Evolutionary conservation across 2,888 invertebrate genomes (phyloP), one percentile per base, ranked within the genome.

Genomic region (Nomada fucata): DNA sequence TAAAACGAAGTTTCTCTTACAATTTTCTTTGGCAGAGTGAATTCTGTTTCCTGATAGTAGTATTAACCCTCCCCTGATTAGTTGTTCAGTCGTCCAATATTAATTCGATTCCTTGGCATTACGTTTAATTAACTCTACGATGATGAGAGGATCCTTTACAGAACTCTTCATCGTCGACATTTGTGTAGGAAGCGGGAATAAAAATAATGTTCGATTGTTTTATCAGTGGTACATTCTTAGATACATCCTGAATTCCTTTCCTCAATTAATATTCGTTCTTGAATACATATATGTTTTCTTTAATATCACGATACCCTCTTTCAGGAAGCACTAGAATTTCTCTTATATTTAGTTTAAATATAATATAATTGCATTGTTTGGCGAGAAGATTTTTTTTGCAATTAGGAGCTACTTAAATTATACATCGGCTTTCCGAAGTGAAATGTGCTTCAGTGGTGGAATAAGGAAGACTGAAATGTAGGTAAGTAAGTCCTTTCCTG

Each of bases 201-300:
- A 77, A 79, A 50, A 20, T 47, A 55, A n/a, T 23, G 50, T 57
- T 47, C 57, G 18, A 52, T 79, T 79, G 15, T 42, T 79, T 70
- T 61, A 57, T 67, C 44, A 36, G 20, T 68, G 42, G 50, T 50
- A 67, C n/a, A 18, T 78, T 65, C 23, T 71, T 79, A 29, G 26
- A 72, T 67, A 57, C 55, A 68, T 61, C 61, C 67, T 79, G 72
- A 72, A 79, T 55, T 72, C 60, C 72, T 65, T 72, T 72, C 79
- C 79, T 79, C 60, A 55, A 65, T 36, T 65, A 76, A 76, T 79
- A 42, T 65, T 26, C 59, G 47, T 67, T 70, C 15, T 57, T 79
- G 23, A 64, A 53, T 13, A 59, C 20, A 7, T 36, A 36, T 36
- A 36, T 7, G 5, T 7, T 36, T 36, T 36, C 5, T 36, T 36